Base-by-base conservation (phyloP, 1,140 invertebrate genomes). In the Ylistrum balloti region DNA sequence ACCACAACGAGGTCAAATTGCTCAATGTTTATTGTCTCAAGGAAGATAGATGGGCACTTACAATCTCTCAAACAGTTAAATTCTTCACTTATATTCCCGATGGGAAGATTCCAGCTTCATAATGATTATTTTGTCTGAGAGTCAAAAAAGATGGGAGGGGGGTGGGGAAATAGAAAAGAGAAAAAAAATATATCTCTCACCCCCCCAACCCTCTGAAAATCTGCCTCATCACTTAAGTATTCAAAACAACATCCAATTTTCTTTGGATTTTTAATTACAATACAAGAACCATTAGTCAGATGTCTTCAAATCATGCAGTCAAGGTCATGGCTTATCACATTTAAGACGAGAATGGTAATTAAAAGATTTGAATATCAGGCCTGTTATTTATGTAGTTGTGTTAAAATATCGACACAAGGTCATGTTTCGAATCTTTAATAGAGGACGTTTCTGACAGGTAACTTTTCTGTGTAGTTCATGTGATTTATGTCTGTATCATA, bases 1-100 rank as follows among this genome's bases (percentile, higher is more conserved):
- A 74, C 56, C 56, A 74, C 56, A 74, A 28, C 56, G 22, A 28
- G 56, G 56, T 74, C 56, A n/a, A 74, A 74, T 74, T 28, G 56
- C 56, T 74, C n/a, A 1, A 74, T 74, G 17, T 22, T 74, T 74
- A n/a, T 74, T 74, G 56, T 74, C 56, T 74, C 56, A 74, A 74
- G 22, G 22, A 74, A 28, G n/a, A 74, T 11, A 11, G n/a, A 74
- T 74, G 1, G 56, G 56, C 56, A 74, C 56, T 74, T 74, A 74
- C 56, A 28, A 17, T 74, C 56, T 74, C 22, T 5, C 13, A 5
- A 74, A 9, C 7, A n/a, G 5, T 74, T n/a, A 5, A 1, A 5
- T n/a, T 28, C 56, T 28, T 9, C 17, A 74, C 56, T 28, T 74
- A n/a, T 28, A 28, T 17, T 0, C 56, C n/a, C 22, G 5, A 2